Evolutionary conservation across 2,113 vertebrate species (phyloP), one percentile per base, ranked within the genome.

Genomic region (Copsychus sechellarum): DNA sequence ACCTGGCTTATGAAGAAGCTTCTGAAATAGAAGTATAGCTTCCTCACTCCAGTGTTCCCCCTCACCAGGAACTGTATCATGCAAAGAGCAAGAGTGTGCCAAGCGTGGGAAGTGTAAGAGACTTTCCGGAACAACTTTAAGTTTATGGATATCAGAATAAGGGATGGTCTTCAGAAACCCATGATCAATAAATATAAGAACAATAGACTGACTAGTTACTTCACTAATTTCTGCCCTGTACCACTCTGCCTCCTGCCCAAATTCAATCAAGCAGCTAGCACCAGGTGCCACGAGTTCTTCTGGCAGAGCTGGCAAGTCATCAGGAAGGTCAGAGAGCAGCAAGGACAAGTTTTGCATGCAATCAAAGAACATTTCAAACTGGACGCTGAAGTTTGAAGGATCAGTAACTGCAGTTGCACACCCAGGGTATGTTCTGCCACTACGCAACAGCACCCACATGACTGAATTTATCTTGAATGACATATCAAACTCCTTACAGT

Each of bases 351-450:
- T 89, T n/a, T 79, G 97, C 97, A 98, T 97, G 70, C 84, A 64
- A 9, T 97, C 91, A 92, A 98, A 96, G 29, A 96, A 97, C 58
- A 98, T 91, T 64, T 98, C 98, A 62, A 98, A 96, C 64, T 98
- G 96, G 57, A 99, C 38, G 12, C 69, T 98, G 85, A 99, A 99
- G n/a, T 98, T 91, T 3, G 95, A 98, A 42, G 99, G 99, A 70
- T 98, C 98, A 28, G 86, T 97, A 84, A 98, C 92, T 36, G 96
- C 95, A 54, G 97, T 97, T 34, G 97, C 97, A 92, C 98, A 98
- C 10, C 98, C 98, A 34, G 29, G 57, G 79, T 98, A 98, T 1
- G 20, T 93, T 24, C 78, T 83, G 77, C 97, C 96, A 16, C 74
- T 92, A n/a, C 96, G 88, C 40, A 99, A 67, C 10, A 96, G 89